Percentiles rank a stretch among this genome's conserved stretches.
Evolutionary conservation across 2,113 vertebrate genomes (phyloP).

Genomic region (Hemibagrus wyckioides): DNA sequence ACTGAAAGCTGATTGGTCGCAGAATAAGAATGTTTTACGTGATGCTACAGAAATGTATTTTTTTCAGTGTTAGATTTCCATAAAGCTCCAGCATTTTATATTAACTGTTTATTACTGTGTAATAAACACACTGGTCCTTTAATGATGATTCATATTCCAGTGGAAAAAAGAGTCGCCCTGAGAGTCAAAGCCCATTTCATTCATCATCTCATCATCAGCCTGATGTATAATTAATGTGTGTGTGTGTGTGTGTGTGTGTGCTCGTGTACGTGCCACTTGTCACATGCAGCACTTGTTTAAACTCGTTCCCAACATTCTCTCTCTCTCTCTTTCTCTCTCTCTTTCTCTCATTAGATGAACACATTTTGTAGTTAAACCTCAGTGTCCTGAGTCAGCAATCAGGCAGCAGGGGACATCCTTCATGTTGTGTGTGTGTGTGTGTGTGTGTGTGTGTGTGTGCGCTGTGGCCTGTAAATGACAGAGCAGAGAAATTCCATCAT

Average conservation of each 20-base stretch:
- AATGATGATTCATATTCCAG: background rate
- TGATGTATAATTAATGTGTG: constrained; percentile 4
- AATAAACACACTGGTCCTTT: background rate
- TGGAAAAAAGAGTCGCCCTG: background rate
- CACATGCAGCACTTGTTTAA: background rate
- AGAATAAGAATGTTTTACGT: background rate
- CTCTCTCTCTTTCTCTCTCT: background rate
- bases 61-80: background rate
- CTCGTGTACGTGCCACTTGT: background rate
- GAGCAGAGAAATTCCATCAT: background rate
- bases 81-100: background rate
- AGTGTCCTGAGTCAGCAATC: constrained; percentile 4
- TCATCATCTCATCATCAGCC: background rate
- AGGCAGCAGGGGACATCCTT: background rate
- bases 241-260: background rate
- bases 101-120: background rate
- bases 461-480: background rate
- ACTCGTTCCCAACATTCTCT: background rate
- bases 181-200: background rate
- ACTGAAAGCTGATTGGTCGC: background rate
- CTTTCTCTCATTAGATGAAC: background rate
- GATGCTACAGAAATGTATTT: background rate
- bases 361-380: background rate
- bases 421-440: background rate
- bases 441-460: background rate